Percentiles rank a stretch among this genome's conserved stretches.
phyloP scores from a whole-genome alignment of 1,140 invertebrate species.

The Aleiodes sp. region DNA sequence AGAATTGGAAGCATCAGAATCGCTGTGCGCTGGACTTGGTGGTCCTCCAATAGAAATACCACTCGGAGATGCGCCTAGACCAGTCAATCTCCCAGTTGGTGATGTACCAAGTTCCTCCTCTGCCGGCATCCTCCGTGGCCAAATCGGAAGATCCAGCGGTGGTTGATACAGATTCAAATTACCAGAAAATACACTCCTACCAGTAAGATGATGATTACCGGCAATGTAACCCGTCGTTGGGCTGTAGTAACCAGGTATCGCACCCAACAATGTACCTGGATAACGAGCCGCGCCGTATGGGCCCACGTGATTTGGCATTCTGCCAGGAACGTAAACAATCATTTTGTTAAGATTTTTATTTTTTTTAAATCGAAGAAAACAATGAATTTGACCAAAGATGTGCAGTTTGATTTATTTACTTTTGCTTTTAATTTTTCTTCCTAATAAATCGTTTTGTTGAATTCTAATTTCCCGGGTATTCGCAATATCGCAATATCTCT shows the following conservation, averaged over 20 bases:
- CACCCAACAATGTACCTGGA: slow-evolving; percentile 54
- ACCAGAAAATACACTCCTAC: slow-evolving; percentile 16
- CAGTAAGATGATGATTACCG: slow-evolving; percentile 18
- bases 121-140: slow-evolving; percentile 60
- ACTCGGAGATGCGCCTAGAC: slow-evolving; percentile 39
- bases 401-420: not conserved
- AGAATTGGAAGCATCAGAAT: slow-evolving; percentile 63
- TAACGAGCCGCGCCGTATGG: slow-evolving; percentile 59
- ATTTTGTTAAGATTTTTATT: slow-evolving; percentile 45
- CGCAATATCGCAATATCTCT: not conserved
- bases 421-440: no score
- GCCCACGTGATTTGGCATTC: slow-evolving; percentile 63
- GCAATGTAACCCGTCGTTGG: slow-evolving; percentile 48
- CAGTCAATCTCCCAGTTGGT: slow-evolving; percentile 41
- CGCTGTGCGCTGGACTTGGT: slow-evolving; percentile 62
- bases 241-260: slow-evolving; percentile 53
- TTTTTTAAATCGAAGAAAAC: not conserved
- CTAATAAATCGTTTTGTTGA: not conserved
- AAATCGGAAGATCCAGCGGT: slow-evolving; percentile 57
- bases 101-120: slow-evolving; percentile 55
- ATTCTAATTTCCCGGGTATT: not conserved
- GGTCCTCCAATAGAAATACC: slow-evolving; percentile 50
- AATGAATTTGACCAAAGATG: not conserved
- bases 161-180: slow-evolving; percentile 46
- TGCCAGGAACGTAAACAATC: slow-evolving; percentile 66